phyloP scores from a whole-genome alignment of 2,797 vertebrate genomes.

The Phyllotis vaccarum region DNA sequence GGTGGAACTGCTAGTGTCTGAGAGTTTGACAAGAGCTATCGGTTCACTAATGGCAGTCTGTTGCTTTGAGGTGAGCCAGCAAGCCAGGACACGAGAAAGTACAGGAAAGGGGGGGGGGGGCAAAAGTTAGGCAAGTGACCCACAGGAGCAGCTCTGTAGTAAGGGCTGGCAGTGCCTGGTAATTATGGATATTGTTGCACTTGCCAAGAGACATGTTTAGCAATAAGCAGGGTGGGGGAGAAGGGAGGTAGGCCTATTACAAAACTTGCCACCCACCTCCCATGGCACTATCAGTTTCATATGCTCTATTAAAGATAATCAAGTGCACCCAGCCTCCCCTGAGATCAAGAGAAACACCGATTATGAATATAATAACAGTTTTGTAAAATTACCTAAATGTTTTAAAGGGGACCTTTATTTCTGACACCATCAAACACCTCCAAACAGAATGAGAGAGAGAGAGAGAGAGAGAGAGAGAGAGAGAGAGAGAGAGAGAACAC shows the following conservation, averaged over 20 bases:
- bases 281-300: slow-evolving; percentile 76
- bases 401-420: slow-evolving; percentile 78
- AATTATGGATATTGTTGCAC: slow-evolving; percentile 68
- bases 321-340: slow-evolving; percentile 77
- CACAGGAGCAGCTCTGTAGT: neutral
- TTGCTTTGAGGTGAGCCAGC: slow-evolving; percentile 34
- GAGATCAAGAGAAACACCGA: slow-evolving; percentile 81
- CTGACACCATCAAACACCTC: slow-evolving; percentile 71
- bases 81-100: slow-evolving; percentile 53
- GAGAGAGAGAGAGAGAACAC: slow-evolving; percentile 68
- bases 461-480: no score
- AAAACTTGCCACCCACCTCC: slow-evolving; percentile 76
- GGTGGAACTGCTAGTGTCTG: slow-evolving; percentile 47
- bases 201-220: slow-evolving; percentile 73
- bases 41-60: slow-evolving; percentile 46
- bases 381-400: slow-evolving; percentile 76
- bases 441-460: slow-evolving; percentile 58
- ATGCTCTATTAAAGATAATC: slow-evolving; percentile 79
- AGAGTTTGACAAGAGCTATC: slow-evolving; percentile 53
- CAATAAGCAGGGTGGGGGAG: slow-evolving; percentile 39
- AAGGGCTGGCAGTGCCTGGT: slow-evolving; percentile 21
- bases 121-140: slow-evolving; percentile 60
- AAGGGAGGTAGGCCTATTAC: slow-evolving; percentile 28
- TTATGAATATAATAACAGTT: slow-evolving; percentile 81
- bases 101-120: neutral